Evolutionary conservation across 2,113 vertebrate species (phyloP).

Genomic region (Austrofundulus limnaeus): DNA sequence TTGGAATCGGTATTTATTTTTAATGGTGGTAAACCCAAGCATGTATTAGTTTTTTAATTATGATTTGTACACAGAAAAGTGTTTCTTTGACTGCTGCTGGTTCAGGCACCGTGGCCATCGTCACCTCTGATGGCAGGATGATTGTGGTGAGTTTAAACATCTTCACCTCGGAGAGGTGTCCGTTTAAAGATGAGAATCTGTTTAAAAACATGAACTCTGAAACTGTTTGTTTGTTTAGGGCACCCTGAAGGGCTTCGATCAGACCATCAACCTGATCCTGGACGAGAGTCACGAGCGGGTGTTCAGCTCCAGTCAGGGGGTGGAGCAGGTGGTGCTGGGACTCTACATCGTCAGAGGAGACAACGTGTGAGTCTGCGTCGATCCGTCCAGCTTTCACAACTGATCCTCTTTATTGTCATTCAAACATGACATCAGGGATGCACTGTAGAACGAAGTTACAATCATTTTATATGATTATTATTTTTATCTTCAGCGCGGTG

Average conservation of each 20-base stretch:
- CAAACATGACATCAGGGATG: too few species aligned
- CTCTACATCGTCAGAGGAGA: constrained; percentile 98
- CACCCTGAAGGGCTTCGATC: constrained; percentile 97
- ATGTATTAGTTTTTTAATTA: too few species aligned
- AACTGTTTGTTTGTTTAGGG: constrained; percentile 76
- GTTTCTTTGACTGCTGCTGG: constrained; percentile 75
- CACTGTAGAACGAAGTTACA: too few species aligned
- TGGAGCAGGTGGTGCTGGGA: constrained; percentile 97
- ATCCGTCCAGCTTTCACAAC: too few species aligned
- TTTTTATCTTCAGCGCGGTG: constrained; percentile 85
- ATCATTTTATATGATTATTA: too few species aligned
- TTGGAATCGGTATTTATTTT: too few species aligned
- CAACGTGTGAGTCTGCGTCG: constrained; percentile 87
- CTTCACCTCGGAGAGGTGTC: too few species aligned
- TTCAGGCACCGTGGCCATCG: constrained; percentile 93
- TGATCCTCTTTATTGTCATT: too few species aligned
- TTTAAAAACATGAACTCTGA: too few species aligned
- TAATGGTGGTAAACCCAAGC: too few species aligned
- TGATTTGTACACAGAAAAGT: too few species aligned
- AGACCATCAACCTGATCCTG: constrained; percentile 98
- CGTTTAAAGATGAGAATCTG: too few species aligned
- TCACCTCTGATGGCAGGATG: constrained; percentile 97
- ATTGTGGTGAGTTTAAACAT: constrained; percentile 87
- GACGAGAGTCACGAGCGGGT: constrained; percentile 98
- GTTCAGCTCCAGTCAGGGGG: constrained; percentile 98